These are phyloP conservation scores for Asarcornis scutulata DNA, from an alignment of 2,113 vertebrate species.

Conservation along the genomic window DNA sequence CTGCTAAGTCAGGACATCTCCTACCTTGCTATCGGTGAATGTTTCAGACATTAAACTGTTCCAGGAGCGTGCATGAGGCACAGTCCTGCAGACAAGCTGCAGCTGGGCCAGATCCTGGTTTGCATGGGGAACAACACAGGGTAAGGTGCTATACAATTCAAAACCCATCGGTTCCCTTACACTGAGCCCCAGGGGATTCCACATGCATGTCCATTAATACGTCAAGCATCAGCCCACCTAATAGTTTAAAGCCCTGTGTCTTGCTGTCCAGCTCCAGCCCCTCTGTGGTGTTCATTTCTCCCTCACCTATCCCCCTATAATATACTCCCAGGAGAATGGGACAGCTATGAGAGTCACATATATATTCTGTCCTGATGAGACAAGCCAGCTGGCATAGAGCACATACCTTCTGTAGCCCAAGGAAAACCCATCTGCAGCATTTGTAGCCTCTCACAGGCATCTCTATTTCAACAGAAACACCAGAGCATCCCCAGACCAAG, in stretches of 20 bases:
- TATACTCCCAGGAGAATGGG: background rate
- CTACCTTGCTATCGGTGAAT: background rate
- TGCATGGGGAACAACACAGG: rapidly evolving
- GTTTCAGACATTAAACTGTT: background rate
- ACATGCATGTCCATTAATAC: background rate
- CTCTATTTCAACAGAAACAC: background rate
- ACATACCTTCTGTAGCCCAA: background rate
- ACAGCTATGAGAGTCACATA: too few relatives aligned
- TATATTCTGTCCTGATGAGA: background rate
- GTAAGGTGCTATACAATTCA: background rate
- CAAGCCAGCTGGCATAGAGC: background rate
- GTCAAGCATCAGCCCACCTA: background rate
- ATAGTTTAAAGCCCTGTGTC: background rate
- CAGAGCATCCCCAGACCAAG: background rate
- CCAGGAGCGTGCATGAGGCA: rapidly evolving
- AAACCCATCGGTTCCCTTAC: rapidly evolving
- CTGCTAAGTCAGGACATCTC: background rate
- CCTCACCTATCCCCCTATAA: background rate
- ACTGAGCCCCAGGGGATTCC: background rate
- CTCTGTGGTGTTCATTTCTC: background rate
- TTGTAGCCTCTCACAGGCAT: background rate
- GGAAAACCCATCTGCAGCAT: background rate
- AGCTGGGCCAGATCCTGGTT: background rate
- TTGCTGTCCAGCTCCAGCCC: background rate
- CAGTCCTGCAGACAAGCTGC: background rate